Evolutionary conservation across 2,113 vertebrate genomes (phyloP).

Genomic region (Bungarus multicinctus): DNA sequence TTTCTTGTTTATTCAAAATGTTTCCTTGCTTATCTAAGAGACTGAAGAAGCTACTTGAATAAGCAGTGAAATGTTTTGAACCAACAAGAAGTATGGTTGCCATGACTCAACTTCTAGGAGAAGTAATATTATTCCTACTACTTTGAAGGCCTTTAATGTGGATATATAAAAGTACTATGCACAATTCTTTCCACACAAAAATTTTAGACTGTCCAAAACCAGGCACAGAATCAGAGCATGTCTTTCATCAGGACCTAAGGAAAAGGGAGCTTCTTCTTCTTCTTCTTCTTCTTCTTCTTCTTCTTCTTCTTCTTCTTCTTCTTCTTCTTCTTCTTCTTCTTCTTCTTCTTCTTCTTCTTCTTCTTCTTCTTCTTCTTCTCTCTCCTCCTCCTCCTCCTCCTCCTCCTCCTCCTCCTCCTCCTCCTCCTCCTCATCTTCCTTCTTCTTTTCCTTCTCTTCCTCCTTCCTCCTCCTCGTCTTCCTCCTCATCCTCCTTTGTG

Average conservation of each 20-base stretch:
- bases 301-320: too few relatives aligned
- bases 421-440: too few relatives aligned
- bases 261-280: background rate
- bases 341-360: rapidly evolving
- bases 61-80: background rate
- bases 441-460: too few relatives aligned
- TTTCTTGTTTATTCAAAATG: background rate
- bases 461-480: rapidly evolving
- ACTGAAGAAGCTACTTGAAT: background rate
- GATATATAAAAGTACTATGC: background rate
- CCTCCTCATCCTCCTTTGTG: too few relatives aligned
- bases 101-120: background rate
- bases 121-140: background rate
- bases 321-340: too few relatives aligned
- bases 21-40: background rate
- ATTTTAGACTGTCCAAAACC: background rate
- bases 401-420: too few relatives aligned
- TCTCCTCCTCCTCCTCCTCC: too few relatives aligned
- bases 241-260: background rate
- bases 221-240: background rate
- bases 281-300: too few relatives aligned
- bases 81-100: background rate
- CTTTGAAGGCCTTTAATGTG: background rate
- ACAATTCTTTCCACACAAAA: background rate
- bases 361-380: too few relatives aligned